Percentiles rank a stretch among this genome's conserved stretches.
phyloP scores from a whole-genome alignment of 2,113 vertebrate genomes.

The Cacatua alba region DNA sequence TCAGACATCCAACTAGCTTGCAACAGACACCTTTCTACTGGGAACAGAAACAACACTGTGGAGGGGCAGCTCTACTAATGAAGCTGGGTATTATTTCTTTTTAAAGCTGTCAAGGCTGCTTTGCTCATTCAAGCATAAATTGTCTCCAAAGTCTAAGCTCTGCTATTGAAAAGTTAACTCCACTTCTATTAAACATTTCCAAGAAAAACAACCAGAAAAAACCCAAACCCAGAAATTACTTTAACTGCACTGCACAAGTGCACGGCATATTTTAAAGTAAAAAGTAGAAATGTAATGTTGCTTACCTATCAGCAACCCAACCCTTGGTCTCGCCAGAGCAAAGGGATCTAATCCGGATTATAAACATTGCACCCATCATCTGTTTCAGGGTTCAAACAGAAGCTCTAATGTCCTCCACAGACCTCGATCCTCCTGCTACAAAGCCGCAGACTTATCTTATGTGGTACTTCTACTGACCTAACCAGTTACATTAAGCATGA shows the following conservation, averaged over 20 bases:
- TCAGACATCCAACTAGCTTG: background rate
- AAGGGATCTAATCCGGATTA: background rate
- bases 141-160: background rate
- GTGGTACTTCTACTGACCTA: background rate
- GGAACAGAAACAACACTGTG: background rate
- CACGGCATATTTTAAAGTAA: background rate
- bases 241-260: background rate
- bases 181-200: background rate
- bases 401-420: background rate
- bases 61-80: background rate
- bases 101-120: background rate
- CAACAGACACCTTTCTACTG: background rate
- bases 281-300: background rate
- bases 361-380: background rate
- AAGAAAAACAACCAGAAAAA: background rate
- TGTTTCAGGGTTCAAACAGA: background rate
- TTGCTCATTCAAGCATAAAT: background rate
- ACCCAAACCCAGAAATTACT: background rate
- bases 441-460: background rate
- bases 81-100: background rate
- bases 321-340: background rate
- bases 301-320: background rate
- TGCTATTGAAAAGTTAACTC: background rate
- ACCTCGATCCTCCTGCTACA: background rate
- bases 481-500: background rate